Evolutionary conservation across 2,113 vertebrate species (phyloP), one percentile per base, ranked within the genome.

Genomic region (Ochotona curzoniae): DNA sequence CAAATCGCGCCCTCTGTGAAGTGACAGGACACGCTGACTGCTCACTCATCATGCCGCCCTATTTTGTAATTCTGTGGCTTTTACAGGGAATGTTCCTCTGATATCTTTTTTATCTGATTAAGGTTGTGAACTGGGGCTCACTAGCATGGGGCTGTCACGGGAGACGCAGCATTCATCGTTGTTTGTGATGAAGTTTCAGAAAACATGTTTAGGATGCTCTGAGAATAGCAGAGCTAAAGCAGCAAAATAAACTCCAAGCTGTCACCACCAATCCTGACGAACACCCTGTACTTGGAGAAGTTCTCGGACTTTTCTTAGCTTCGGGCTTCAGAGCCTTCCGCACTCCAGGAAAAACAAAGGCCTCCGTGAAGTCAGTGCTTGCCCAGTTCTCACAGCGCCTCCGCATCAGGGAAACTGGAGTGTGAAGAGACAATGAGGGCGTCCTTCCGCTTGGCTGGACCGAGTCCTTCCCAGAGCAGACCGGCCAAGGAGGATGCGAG

Each of bases 351-450:
- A 96, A 96, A 97, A 96, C 96, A 97, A 95, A 93, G 4, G 47
- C 44, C 64, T 88, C 73, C 5, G 6, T 86, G 92, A 87, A 96
- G n/a, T 28, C 64, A 21, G 63, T 66, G 51, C 61, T 86, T 63
- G 26, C 11, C 87, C 73, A 32, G 71, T 89, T 95, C 87, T 70
- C 82, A 96, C 94, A 87, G 32, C 23, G 83, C 3, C 63, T 73
- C 93, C 96, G 93, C 89, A 67, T 97, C 93, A 96, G 89, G 95
- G 96, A 97, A 97, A 51, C 89, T 61, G 32, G 75, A 93, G 94
- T 87, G 95, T 94, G 86, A 96, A 96, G 90, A 93, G 85, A 96
- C 92, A 96, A 93, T 78, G 64, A 94, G 75, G 91, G 47, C 84
- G 96, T 96, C 97, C 97, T 95, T 92, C 69, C 82, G 1, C 60